Percentiles rank a stretch among this genome's conserved stretches.
phyloP scores from a whole-genome alignment of 2,797 vertebrate genomes.

The Chiropotes sagulatus region DNA sequence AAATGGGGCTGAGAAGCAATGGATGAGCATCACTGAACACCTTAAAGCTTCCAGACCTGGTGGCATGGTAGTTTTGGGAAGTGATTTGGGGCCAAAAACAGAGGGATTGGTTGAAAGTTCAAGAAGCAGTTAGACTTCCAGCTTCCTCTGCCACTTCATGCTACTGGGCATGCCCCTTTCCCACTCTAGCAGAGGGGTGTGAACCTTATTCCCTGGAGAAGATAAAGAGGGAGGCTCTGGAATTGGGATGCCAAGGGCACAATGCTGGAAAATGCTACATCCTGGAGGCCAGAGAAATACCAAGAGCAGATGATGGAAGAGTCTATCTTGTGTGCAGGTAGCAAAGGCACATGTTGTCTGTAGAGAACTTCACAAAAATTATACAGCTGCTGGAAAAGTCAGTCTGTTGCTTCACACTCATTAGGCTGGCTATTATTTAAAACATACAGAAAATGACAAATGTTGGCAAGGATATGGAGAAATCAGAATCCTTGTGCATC shows the following conservation, averaged over 20 bases:
- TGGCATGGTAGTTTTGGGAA: not conserved
- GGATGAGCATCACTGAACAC: accelerated
- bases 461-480: not conserved
- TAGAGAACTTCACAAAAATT: not conserved
- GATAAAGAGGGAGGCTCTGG: not conserved
- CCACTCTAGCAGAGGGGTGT: not conserved
- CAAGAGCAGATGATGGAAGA: not conserved
- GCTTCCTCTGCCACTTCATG: not conserved
- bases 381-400: not conserved
- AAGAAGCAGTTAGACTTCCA: not conserved
- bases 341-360: accelerated
- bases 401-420: not conserved
- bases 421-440: not conserved
- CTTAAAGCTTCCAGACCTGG: not conserved
- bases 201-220: not conserved
- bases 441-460: not conserved
- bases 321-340: not conserved
- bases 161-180: not conserved
- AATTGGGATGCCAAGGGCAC: accelerated
- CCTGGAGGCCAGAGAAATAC: too few relatives aligned
- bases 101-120: not conserved
- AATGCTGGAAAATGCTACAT: not conserved
- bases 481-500: not conserved
- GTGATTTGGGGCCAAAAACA: not conserved
- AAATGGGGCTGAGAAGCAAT: not conserved